Base-by-base conservation (phyloP, 2,797 vertebrate genomes). In the Nasua narica region DNA sequence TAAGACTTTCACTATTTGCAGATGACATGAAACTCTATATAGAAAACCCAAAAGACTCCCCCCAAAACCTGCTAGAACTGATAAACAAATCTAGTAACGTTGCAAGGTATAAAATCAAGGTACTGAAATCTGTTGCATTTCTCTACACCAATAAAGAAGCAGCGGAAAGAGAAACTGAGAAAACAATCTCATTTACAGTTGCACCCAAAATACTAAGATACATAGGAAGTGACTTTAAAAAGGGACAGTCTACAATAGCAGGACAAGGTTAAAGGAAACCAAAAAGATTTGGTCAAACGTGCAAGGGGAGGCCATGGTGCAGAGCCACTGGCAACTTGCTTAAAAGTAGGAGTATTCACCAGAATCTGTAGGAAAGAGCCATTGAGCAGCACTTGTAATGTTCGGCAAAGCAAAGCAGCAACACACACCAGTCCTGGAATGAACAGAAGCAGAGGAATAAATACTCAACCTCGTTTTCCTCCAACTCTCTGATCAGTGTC, bases 371-470 rank as follows among this genome's bases (percentile, higher is more conserved):
- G 19, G 18, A 86, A 2, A 48, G 5, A 11, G 4, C 4, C 58
- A 29, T 29, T 2, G 1, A 4, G 1, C 40, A 3, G 4, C 6
- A 43, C 15, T 10, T 27, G 23, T 6, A 18, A n/a, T 35, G 0
- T 13, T 29, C 14, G 54, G 25, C 27, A 2, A 27, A 13, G 6
- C 21, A 13, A 32, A 32, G 14, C 37, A 40, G 35, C 11, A 40
- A 23, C 25, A 19, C 11, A 11, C 25, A 35, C 14, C 46, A 2
- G 23, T 52, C 9, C 10, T 35, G 13, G 52, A 82, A 69, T 12
- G 29, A 21, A 14, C 43, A 40, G 72, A 10, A 56, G 11, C 12
- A 11, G 10, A 1, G 37, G 12, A 43, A 15, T 50, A 32, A 50
- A 29, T 12, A 40, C 3, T 15, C 48, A 13, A 18, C 11, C 3